A percentile compares a stretch with the other conserved stretches of the same genome.
Evolutionary conservation across 2,113 vertebrate genomes (phyloP).

Genomic region (Nycticebus coucang): DNA sequence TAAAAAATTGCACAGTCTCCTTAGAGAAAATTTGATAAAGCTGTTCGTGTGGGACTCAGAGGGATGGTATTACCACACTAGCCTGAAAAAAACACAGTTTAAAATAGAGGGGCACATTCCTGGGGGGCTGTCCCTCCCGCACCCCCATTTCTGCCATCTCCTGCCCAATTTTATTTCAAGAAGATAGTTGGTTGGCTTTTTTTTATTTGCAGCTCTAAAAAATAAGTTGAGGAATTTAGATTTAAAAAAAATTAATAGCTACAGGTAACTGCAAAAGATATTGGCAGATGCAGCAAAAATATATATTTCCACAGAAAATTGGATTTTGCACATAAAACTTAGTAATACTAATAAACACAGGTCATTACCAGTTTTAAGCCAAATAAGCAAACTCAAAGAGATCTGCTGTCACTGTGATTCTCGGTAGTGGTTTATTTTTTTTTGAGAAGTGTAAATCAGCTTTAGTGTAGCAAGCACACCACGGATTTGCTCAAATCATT

Average conservation of each 20-base stretch:
- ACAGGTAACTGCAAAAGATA: slow-evolving; percentile 45
- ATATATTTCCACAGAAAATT: slow-evolving; percentile 80
- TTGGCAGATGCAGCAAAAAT: slow-evolving; percentile 77
- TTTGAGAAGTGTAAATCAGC: slow-evolving; percentile 79
- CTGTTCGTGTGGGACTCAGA: rapidly evolving
- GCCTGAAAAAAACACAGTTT: not conserved
- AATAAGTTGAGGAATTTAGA: slow-evolving; percentile 15
- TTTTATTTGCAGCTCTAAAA: not conserved
- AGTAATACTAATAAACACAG: slow-evolving; percentile 80
- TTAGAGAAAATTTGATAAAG: rapidly evolving
- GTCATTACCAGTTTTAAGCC: slow-evolving; percentile 76
- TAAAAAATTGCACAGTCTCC: rapidly evolving
- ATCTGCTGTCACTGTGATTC: slow-evolving; percentile 49
- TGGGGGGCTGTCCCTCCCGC: rapidly evolving
- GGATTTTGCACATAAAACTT: slow-evolving; percentile 84
- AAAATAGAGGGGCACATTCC: not conserved
- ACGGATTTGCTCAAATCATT: slow-evolving; percentile 45
- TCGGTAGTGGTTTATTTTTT: not conserved
- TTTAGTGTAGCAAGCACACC: not conserved
- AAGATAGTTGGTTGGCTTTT: not conserved
- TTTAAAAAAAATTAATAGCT: slow-evolving; percentile 61
- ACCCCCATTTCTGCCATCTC: rapidly evolving
- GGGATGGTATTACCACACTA: rapidly evolving
- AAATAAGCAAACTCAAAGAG: slow-evolving; percentile 72
- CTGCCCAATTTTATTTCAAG: not conserved